These are phyloP conservation scores for Natrix natrix DNA, from an alignment of 2,797 vertebrate species.

Conservation along the genomic window DNA sequence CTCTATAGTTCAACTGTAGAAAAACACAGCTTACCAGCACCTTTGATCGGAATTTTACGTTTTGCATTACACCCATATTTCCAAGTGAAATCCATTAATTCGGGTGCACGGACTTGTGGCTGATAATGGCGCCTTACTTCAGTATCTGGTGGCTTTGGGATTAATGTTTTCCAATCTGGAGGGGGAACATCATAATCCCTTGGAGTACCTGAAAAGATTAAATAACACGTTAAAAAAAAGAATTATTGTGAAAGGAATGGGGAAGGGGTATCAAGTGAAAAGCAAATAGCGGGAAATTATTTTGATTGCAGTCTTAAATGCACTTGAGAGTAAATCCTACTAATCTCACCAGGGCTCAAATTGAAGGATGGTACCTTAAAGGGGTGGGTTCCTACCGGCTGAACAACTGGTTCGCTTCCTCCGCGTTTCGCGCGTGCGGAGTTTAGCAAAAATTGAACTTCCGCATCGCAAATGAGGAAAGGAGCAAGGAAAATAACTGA, in stretches of 20 bases:
- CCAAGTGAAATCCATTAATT: slow-evolving; percentile 61
- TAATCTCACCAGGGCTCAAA: not conserved
- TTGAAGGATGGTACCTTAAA: not conserved
- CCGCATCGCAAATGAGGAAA: too few relatives aligned
- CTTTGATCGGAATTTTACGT: slow-evolving; percentile 55
- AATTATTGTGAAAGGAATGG: not conserved
- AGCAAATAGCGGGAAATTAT: not conserved
- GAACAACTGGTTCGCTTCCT: too few relatives aligned
- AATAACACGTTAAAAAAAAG: not conserved
- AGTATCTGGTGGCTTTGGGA: slow-evolving; percentile 59
- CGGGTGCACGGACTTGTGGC: slow-evolving; percentile 64
- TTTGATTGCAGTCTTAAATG: not conserved
- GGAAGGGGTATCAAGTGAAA: not conserved
- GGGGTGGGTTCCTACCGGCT: too few relatives aligned
- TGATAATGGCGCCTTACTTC: slow-evolving; percentile 73
- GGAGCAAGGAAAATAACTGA: too few relatives aligned
- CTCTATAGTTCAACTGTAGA: not conserved
- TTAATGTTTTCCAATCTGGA: slow-evolving; percentile 47
- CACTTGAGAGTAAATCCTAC: not conserved
- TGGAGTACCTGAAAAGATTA: slow-evolving; percentile 2
- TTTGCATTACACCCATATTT: slow-evolving; percentile 66
- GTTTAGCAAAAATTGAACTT: too few relatives aligned
- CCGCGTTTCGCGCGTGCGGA: too few relatives aligned
- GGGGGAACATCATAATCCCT: slow-evolving; percentile 28
- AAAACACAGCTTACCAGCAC: slow-evolving; percentile 69